A percentile compares a stretch with the other conserved stretches of the same genome.
Evolutionary conservation across 2,797 vertebrate genomes (phyloP).

Genomic region (Gymnodraco acuticeps): DNA sequence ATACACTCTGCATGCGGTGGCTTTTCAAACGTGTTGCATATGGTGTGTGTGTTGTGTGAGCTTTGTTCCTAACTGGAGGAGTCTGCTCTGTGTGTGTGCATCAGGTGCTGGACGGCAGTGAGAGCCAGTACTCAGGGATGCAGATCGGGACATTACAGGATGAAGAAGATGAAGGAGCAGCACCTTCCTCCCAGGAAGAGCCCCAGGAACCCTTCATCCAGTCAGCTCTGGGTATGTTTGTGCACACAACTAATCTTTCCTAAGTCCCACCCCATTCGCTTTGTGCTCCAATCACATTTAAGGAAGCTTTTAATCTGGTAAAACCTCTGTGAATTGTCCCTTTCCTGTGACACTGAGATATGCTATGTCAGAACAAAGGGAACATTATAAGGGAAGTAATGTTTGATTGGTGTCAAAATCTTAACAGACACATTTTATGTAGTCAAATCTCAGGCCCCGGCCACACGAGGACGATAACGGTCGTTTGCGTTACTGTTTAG

Average conservation of each 20-base stretch:
- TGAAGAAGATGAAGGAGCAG: constrained; percentile 89
- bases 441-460: no score
- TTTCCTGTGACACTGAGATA: no score
- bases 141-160: constrained; percentile 93
- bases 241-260: neutral
- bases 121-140: constrained; percentile 93
- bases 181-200: constrained; percentile 82
- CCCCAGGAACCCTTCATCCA: constrained; percentile 84
- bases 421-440: no score
- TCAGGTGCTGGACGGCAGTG: constrained; percentile 93
- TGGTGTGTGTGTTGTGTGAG: neutral
- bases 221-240: constrained; percentile 88
- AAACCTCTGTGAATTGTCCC: no score
- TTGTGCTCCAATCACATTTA: neutral
- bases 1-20: constrained; percentile 50
- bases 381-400: no score
- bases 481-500: no score
- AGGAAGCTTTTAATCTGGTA: no score
- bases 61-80: constrained; percentile 8
- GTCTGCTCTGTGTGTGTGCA: constrained; percentile 47
- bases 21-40: constrained; percentile 15
- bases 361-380: no score
- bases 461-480: no score
- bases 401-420: no score
- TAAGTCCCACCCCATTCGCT: neutral